Evolutionary conservation across 2,113 vertebrate genomes (phyloP), one percentile per base, ranked within the genome.

Genomic region (Aptenodytes patagonicus): DNA sequence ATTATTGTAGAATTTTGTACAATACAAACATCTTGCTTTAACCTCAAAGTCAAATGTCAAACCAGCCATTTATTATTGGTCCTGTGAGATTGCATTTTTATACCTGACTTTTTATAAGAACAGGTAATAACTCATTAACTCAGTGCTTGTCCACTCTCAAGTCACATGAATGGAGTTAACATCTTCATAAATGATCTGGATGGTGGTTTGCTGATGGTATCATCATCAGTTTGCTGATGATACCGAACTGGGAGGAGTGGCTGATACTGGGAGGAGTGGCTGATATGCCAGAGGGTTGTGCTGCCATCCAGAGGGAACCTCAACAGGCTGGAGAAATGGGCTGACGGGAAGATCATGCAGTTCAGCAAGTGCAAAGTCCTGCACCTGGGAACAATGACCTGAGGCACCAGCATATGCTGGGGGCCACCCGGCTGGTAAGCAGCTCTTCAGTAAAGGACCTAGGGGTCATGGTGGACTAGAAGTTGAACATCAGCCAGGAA

Each of bases 381-480:
- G 12, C 40, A 64, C 32, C 22, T 54, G 9, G 26, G 9, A 73
- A 66, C 24, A 76, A 16, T 2, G 28, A 7, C 5, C 5, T 11
- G 18, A 42, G 17, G 25, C 32, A 73, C 36, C 51, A 18, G 7
- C 5, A 49, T 13, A 73, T n/a, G 51, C n/a, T 73, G 42, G 36
- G 42, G 24, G 31, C 25, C 51, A 47, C 11, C 11, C 16, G 65
- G 36, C 1, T 55, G 46, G 20, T 51, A 70, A 72, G 22, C 40
- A 81, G 21, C 32, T 61, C 11, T 54, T 36, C 31, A 54, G 44
- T 13, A 19, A 83, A 60, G 31, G 34, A 65, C n/a, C 5, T 31
- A 31, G 16, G 14, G 9, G 9, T 71, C 28, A 17, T 0, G 0
- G 8, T 71, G 62, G 32, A 60, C 15, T 61, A 51, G 17, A 83